Conservation (phyloP, 1,140 invertebrate genomes). For the Phymorhynchus buccinoides region DNA sequence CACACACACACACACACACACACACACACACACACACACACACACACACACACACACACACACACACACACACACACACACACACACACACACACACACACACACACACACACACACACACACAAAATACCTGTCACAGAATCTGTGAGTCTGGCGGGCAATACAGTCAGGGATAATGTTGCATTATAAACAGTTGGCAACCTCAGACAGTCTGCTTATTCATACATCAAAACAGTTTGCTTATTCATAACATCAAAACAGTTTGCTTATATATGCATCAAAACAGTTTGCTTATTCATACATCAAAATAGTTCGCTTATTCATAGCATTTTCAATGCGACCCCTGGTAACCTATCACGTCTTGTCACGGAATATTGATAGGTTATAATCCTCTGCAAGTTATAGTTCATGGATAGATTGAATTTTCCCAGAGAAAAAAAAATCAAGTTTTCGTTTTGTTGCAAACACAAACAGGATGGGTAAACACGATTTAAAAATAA, state of each 20-base stretch:
- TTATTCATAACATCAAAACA: not conserved
- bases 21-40: constrained; percentile 21
- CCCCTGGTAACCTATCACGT: too few relatives aligned
- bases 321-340: too few relatives aligned
- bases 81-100: constrained; percentile 28
- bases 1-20: not conserved
- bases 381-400: too few relatives aligned
- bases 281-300: not conserved
- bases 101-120: constrained; percentile 17
- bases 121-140: too few relatives aligned
- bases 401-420: not conserved
- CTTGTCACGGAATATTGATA: too few relatives aligned
- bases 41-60: constrained; percentile 33
- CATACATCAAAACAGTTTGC: not conserved
- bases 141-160: too few relatives aligned
- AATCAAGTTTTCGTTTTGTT: too few relatives aligned
- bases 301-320: not conserved
- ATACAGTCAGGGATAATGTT: not conserved
- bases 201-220: not conserved
- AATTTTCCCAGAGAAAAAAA: not conserved
- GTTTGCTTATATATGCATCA: not conserved
- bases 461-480: too few relatives aligned
- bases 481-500: too few relatives aligned
- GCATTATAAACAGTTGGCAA: not conserved
- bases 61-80: constrained; percentile 14